Evolutionary conservation across 2,888 invertebrate species (phyloP).

Genomic region (Brachypterus glaber): DNA sequence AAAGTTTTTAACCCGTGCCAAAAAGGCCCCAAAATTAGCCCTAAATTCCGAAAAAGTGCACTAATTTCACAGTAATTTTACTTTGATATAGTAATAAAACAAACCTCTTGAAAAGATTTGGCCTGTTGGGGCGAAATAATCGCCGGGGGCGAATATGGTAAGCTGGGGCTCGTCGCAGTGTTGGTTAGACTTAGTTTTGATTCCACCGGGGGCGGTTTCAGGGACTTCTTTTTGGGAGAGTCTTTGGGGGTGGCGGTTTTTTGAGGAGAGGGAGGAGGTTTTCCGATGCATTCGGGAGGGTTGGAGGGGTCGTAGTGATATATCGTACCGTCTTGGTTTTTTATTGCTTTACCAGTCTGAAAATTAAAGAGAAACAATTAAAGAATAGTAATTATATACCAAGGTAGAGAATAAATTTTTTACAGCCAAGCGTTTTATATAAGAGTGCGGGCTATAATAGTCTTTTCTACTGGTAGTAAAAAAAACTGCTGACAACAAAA

Average conservation of each 20-base stretch:
- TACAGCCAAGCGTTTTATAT: no score
- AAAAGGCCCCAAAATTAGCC: no score
- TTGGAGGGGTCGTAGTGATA: constrained; percentile 70
- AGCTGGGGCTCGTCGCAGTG: not conserved
- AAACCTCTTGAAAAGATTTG: constrained; percentile 1
- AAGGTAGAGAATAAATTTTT: no score
- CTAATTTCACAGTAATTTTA: no score
- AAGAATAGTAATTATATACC: no score
- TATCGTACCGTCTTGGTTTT: constrained; percentile 65
- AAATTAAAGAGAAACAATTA: constrained; percentile 18
- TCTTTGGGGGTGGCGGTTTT: constrained; percentile 18
- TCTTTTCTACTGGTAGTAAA: no score
- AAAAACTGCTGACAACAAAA: no score
- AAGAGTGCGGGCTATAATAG: no score
- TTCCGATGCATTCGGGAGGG: constrained; percentile 40
- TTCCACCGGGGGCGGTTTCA: constrained; percentile 12
- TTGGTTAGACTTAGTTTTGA: constrained; percentile 8
- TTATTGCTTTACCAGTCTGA: constrained; percentile 64
- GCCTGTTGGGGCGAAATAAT: constrained; percentile 10
- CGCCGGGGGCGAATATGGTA: not conserved
- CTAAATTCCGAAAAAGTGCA: no score
- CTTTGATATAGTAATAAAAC: no score
- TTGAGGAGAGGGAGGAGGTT: constrained; percentile 25
- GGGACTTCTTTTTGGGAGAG: constrained; percentile 29
- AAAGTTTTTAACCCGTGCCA: no score